Base-by-base conservation (phyloP, 2,113 vertebrate species). In the Erythrocercus mccallii region DNA sequence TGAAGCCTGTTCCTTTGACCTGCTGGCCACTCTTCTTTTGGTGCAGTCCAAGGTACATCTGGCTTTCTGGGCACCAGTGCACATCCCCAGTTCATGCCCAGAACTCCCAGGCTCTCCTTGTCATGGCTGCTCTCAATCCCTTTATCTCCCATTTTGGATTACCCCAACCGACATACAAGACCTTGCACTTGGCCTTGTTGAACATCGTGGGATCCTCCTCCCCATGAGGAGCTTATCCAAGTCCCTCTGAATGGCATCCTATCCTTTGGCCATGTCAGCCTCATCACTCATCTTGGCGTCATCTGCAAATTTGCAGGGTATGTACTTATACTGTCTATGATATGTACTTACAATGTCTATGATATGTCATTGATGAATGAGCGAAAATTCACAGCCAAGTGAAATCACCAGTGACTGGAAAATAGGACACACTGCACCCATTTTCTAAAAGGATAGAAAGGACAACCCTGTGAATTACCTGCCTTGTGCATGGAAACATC, bases 231-330 rank as follows among this genome's bases (percentile, higher is more conserved):
- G 17, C 15, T 65, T 51, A 28, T 47, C 14, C 12, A 38, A 11
- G 9, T 80, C 7, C 9, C 53, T 62, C n/a, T 57, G 25, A 19
- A 42, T 31, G 19, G 1, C 10, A 81, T 21, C n/a, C 8, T 1
- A 0, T 35, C 9, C 28, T 28, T 24, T 22, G 3, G 13, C 23
- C 2, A 2, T 40, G 21, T 48, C 44, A 33, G 12, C 9, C 0
- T 0, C 12, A 17, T 12, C 15, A 8, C 12, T 44, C 13, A 69
- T 3, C 6, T 60, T 66, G 30, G 12, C 37, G 25, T 47, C 19
- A 17, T 53, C 38, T 69, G 28, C 54, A 73, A 24, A 79, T 21
- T 12, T 53, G 2, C 23, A 48, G 23, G 14, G 40, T 24, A 12
- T n/a, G 12, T 15, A 12, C 4, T 30, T 15, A 17, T 6, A 10